phyloP scores from a whole-genome alignment of 2,113 vertebrate genomes.

The Thryonomys swinderianus region DNA sequence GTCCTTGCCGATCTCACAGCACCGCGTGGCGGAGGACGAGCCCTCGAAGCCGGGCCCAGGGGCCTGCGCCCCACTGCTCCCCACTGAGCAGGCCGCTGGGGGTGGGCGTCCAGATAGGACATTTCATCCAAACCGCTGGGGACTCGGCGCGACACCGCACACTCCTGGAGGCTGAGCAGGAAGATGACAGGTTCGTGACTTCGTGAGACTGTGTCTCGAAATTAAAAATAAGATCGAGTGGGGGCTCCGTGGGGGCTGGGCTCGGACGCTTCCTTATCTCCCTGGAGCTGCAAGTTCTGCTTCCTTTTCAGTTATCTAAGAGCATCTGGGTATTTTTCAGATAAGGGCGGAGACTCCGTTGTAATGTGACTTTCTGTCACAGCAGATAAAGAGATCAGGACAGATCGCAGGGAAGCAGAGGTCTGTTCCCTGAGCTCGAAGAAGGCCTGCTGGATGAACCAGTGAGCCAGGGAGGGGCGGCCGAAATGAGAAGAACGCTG shows the following conservation, averaged over 20 bases:
- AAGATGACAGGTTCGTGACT: neutral
- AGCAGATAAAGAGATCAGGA: slow-evolving; percentile 27
- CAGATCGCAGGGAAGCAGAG: neutral
- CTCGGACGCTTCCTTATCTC: neutral
- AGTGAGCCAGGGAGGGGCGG: neutral
- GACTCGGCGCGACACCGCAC: neutral
- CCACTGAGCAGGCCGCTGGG: too few relatives aligned
- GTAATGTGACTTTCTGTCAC: slow-evolving; percentile 38
- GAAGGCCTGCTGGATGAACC: slow-evolving; percentile 51
- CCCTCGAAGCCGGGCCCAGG: too few relatives aligned
- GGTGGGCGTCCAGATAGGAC: rapidly evolving
- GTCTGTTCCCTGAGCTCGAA: slow-evolving; percentile 36
- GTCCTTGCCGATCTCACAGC: too few relatives aligned
- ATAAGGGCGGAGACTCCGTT: slow-evolving; percentile 55
- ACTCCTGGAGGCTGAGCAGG: neutral
- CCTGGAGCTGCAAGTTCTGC: neutral
- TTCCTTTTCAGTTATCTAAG: neutral
- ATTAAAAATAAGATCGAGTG: neutral
- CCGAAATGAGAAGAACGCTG: slow-evolving; percentile 38
- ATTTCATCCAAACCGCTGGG: neutral
- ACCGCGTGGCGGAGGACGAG: too few relatives aligned
- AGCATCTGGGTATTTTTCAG: slow-evolving; percentile 36
- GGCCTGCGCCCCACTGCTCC: too few relatives aligned
- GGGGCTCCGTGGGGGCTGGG: neutral
- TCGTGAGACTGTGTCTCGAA: neutral